Evolutionary conservation across 2,797 vertebrate genomes (phyloP), one percentile per base, ranked within the genome.

Genomic region (Anguilla obscura): DNA sequence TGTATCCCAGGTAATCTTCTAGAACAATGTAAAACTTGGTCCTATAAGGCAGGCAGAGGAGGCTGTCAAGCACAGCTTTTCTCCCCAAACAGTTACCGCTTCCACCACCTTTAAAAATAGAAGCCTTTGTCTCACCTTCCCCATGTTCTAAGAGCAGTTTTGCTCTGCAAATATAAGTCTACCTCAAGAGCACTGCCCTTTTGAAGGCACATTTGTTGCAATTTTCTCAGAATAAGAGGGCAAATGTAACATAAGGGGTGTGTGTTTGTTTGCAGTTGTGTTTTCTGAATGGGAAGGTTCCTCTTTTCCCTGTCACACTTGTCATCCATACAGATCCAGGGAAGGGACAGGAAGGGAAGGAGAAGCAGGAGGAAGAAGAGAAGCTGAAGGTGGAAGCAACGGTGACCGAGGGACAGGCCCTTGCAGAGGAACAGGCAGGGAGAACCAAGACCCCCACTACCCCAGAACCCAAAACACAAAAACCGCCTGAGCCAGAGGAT

Each of bases 281-380:
- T 6, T 24, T 82, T 10, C 18, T 50, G 7, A 14, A 8, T 10
- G 79, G 6, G 33, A 5, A 12, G 12, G 30, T 82, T 50, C 45
- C 6, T 50, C 21, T 14, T 24, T n/a, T 24, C 10, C 40, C 7
- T 24, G 5, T 50, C 40, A n/a, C 45, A 82, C 79, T 45, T 82
- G 21, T 82, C 30, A 16, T 86, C 18, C 27, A 14, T 69, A n/a
- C 74, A 88, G 86, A 60, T 40, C 74, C 63, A 16, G 36, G 56
- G 45, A 80, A 85, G 56, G 40, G 8, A 0, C 40, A 54, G 12
- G 10, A 79, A 18, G 33, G 8, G 14, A 40, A 40, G 74, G 74
- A 18, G 74, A 24, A 36, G 36, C 3, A 18, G 74, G 14, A 40
- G 14, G 74, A 16, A 0, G 40, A 63, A 6, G 6, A 33, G 2